Evolutionary conservation across 2,888 invertebrate genomes (phyloP), one percentile per base, ranked within the genome.

Genomic region (Dasysyrphus albostriatus): DNA sequence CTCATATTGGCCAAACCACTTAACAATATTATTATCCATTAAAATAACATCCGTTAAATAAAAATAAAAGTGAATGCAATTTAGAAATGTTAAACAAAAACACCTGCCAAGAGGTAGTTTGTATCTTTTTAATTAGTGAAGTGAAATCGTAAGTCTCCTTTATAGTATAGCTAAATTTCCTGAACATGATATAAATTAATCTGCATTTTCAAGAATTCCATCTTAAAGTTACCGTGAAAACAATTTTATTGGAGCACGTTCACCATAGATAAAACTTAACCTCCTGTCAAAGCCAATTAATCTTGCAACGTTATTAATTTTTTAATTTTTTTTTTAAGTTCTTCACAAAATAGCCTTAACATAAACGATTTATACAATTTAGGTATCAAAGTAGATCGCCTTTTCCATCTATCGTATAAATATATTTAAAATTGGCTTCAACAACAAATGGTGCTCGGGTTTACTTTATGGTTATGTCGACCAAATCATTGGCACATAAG

Each of bases 401-500:
- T 37, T 63, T 54, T 61, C 49, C 16, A 70, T 76, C 19, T 58
- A 51, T 61, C 34, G 9, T 58, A 34, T n/a, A n/a, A n/a, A n/a
- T n/a, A n/a, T 34, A 74, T 79, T 56, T 73, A 44, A 56, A 81
- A 61, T 61, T 81, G 80, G 44, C 39, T 67, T 37, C 73, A 78
- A 54, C 73, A 78, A 44, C 83, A 69, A 59, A 81, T 74, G 39
- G 76, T 47, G 70, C 70, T 16, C 7, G 49, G 24, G 63, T 77
- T 63, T 73, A 81, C 61, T 58, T 81, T 69, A 54, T 69, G 81
- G 84, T 59, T 77, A 85, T 81, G 73, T 85, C 72, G 84, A 76
- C 56, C 81, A 67, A 76, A 73, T 54, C 84, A 84, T 77, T 85
- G 77, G 80, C 77, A 80, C 76, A 80, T 61, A 24, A 85, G 84